Base-by-base conservation (phyloP, 2,113 vertebrate species). In the Nanorana parkeri region DNA sequence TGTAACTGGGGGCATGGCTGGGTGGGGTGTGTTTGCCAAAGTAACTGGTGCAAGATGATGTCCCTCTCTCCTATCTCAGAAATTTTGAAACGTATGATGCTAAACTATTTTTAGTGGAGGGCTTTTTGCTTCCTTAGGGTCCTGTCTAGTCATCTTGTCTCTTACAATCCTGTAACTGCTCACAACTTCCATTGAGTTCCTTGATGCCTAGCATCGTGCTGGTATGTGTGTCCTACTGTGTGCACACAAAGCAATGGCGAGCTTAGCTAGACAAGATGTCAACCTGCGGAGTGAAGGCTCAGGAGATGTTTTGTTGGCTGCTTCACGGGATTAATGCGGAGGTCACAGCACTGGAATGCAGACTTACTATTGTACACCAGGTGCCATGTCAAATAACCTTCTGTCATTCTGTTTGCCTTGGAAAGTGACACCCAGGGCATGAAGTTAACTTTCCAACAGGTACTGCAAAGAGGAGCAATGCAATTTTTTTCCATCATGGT, bases 211-310 rank as follows among this genome's bases (percentile, higher is more conserved):
- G 32, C 76, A 21, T 13, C 23, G 61, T 52, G 29, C 23, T 55
- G 76, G 61, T 78, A 78, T 78, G 61, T 24, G 17, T 17, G 7
- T 51, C 66, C 69, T 13, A 32, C 26, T 17, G 24, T 15, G 51
- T 52, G 55, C 29, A 52, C 29, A 73, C 69, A 73, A 73, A 56
- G 24, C 51, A 54, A 19, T 29, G 58, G 56, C 61, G 58, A 77
- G 29, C 5, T 64, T 51, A 68, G 28, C 64, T 54, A 21, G 20
- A 21, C 29, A 55, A 58, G 13, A 26, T n/a, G 51, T 78, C 77
- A 78, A 78, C 51, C 77, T 67, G 51, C n/a, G 17, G 13, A 68
- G 5, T 13, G 67, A 23, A 68, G 17, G 67, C 36, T n/a, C n/a
- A 10, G 67, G 67, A 52, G 15, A 52, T 51, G 41, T 69, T 24